Percentiles rank a stretch among this genome's conserved stretches.
These are phyloP conservation scores for Magallana nippona DNA, from an alignment of 2,888 invertebrate species.

Conservation along the genomic window DNA sequence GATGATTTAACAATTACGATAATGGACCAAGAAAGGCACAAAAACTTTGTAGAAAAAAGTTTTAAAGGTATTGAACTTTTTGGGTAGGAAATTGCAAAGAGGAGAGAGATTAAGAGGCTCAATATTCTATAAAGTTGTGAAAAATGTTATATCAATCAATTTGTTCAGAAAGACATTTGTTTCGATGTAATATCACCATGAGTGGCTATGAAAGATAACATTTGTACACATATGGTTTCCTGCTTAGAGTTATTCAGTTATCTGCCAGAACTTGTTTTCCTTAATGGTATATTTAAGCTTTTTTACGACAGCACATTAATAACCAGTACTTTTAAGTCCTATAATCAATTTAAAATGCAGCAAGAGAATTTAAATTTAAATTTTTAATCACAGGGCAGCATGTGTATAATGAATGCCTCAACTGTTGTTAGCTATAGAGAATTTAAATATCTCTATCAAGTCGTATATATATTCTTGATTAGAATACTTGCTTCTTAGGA, in stretches of 20 bases:
- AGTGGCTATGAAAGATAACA: no score
- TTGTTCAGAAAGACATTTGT: no score
- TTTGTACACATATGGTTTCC: background rate
- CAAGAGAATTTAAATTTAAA: conserved; percentile 31
- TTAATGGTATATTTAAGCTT: background rate
- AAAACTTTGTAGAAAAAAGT: no score
- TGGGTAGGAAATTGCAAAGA: no score
- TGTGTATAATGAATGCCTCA: conserved; percentile 5
- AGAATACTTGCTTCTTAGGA: conserved; percentile 18
- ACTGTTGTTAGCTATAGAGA: background rate
- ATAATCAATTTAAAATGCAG: conserved; percentile 24
- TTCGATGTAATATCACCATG: no score
- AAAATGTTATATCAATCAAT: no score
- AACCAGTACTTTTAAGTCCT: background rate
- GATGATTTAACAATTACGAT: no score
- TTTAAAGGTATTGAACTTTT: no score
- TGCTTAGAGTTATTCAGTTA: background rate
- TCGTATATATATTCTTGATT: background rate
- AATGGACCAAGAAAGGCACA: no score
- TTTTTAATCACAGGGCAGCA: conserved; percentile 20
- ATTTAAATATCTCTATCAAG: conserved; percentile 30
- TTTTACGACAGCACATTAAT: background rate
- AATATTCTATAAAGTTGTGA: no score
- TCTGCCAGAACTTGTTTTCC: conserved; percentile 22
- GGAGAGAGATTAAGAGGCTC: no score